These are phyloP conservation scores for Chondrilla cf. caribensis DNA, from an alignment of 37 sponge, comb jelly and placozoan genomes.

Conservation along the genomic window DNA sequence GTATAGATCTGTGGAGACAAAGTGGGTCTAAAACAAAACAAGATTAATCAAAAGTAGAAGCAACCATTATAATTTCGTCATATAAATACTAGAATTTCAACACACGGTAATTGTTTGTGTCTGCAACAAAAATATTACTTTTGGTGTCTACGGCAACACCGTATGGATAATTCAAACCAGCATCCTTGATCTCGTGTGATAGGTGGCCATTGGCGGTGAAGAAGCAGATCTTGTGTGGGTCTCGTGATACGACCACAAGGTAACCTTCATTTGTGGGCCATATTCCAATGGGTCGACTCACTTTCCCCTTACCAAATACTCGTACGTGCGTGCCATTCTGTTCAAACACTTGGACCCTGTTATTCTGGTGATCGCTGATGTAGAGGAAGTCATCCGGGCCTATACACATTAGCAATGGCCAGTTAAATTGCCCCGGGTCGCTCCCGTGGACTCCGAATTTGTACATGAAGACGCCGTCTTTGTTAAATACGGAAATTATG, in stretches of 20 bases:
- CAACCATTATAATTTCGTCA: neutral
- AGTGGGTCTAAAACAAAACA: too few species aligned
- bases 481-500: too few species aligned
- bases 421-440: too few species aligned
- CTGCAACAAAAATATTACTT: neutral
- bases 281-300: neutral
- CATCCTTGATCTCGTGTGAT: neutral
- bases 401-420: too few species aligned
- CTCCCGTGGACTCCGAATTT: too few species aligned
- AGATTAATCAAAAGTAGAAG: too few species aligned
- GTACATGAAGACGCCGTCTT: too few species aligned
- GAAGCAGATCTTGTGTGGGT: neutral
- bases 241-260: neutral
- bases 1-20: too few species aligned
- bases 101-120: neutral
- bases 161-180: neutral
- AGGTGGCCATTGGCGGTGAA: neutral
- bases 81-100: neutral
- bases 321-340: neutral
- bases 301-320: neutral
- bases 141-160: neutral
- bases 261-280: neutral
- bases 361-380: neutral
- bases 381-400: too few species aligned
- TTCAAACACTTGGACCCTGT: neutral